Conservation (phyloP, 2,797 vertebrate species). For the Geotrypetes seraphini region DNA sequence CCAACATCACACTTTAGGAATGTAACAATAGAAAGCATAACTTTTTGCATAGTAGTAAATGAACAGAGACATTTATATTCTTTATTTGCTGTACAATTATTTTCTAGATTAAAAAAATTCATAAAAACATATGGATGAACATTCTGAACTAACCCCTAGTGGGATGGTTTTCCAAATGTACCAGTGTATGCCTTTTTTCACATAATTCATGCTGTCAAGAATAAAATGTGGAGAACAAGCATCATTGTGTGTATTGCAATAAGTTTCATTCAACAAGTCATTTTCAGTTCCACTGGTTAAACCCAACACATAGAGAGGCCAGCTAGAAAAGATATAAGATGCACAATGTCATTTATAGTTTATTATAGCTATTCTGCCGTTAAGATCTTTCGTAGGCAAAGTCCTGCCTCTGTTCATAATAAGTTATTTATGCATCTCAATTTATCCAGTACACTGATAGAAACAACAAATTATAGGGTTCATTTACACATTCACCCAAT, state of each 20-base stretch:
- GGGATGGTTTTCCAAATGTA: slow-evolving; percentile 87
- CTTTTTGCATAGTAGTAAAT: slow-evolving; percentile 99
- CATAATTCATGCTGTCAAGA: slow-evolving; percentile 97
- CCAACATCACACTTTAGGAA: slow-evolving; percentile 80
- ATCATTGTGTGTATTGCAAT: slow-evolving; percentile 84
- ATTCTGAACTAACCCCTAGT: slow-evolving; percentile 92
- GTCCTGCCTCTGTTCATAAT: slow-evolving; percentile 45
- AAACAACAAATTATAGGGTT: slow-evolving; percentile 52
- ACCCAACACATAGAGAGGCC: slow-evolving; percentile 54
- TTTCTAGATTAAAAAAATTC: slow-evolving; percentile 97
- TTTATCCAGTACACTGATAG: slow-evolving; percentile 57
- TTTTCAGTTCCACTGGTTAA: slow-evolving; percentile 38
- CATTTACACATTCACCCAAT: slow-evolving; percentile 41
- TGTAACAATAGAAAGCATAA: slow-evolving; percentile 91
- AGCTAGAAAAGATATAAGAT: slow-evolving; percentile 45
- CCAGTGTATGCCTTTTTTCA: slow-evolving; percentile 74
- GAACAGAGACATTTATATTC: slow-evolving; percentile 97
- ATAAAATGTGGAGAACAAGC: slow-evolving; percentile 87
- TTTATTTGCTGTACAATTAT: slow-evolving; percentile 98
- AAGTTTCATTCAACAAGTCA: slow-evolving; percentile 41
- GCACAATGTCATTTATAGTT: slow-evolving; percentile 41
- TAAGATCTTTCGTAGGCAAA: slow-evolving; percentile 40
- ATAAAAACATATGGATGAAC: slow-evolving; percentile 97
- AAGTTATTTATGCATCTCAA: slow-evolving; percentile 48
- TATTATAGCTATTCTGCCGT: slow-evolving; percentile 36